A percentile compares a stretch with the other conserved stretches of the same genome.
Evolutionary conservation across 1,140 invertebrate species (phyloP).

Genomic region (Hyphantria cunea): DNA sequence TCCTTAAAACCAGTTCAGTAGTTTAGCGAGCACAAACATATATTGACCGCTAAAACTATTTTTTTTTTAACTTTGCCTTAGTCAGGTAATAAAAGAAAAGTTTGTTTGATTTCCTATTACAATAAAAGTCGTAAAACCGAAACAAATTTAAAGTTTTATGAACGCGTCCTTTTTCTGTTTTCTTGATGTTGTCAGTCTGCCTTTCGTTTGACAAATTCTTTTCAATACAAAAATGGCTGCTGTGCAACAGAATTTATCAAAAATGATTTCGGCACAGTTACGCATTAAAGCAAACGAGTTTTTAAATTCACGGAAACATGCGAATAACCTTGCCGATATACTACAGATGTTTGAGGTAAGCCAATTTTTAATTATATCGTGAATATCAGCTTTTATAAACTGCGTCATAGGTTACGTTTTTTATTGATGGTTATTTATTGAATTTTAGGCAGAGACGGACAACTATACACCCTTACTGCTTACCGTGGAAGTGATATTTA

Average conservation of each 20-base stretch:
- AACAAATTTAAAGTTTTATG: too few relatives aligned
- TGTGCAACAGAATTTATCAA: conserved; percentile 67
- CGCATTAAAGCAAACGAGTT: conserved; percentile 86
- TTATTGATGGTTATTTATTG: conserved; percentile 45
- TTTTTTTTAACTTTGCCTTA: too few relatives aligned
- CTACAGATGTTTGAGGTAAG: conserved; percentile 84
- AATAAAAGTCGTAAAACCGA: too few relatives aligned
- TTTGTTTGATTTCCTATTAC: too few relatives aligned
- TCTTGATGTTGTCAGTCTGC: conserved; percentile 17
- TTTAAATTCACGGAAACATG: conserved; percentile 83
- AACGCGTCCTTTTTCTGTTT: neutral
- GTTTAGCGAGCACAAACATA: too few relatives aligned
- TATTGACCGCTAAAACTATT: too few relatives aligned
- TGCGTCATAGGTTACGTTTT: conserved; percentile 72
- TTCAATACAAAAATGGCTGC: conserved; percentile 76
- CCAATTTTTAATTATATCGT: conserved; percentile 19
- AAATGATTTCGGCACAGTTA: conserved; percentile 80
- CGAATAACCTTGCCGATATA: conserved; percentile 85
- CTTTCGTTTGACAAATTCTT: conserved; percentile 48
- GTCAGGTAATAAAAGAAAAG: too few relatives aligned
- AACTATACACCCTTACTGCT: conserved; percentile 82
- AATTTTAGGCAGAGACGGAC: conserved; percentile 79
- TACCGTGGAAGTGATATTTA: conserved; percentile 86
- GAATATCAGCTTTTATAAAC: conserved; percentile 37
- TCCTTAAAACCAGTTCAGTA: too few relatives aligned